Evolutionary conservation across 2,113 vertebrate species (phyloP).

Genomic region (Microcebus murinus): DNA sequence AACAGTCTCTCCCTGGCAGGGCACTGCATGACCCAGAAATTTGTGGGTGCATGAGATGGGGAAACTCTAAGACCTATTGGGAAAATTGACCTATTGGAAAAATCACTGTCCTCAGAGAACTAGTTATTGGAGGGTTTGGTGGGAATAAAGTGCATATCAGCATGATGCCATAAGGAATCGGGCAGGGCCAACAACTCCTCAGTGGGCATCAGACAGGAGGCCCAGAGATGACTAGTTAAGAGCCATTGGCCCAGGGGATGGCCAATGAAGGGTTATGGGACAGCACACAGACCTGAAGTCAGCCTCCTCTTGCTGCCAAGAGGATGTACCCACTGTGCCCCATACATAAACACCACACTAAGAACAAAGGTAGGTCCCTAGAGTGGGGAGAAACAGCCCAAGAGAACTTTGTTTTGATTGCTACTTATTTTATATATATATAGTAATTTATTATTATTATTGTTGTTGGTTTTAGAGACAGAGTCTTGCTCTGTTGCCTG

Average conservation of each 20-base stretch:
- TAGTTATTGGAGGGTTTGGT: background rate
- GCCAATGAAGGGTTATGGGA: background rate
- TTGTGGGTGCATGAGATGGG: background rate
- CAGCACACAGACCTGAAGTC: background rate
- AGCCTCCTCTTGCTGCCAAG: background rate
- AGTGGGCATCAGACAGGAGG: too few species aligned
- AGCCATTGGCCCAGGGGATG: too few species aligned
- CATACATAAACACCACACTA: background rate
- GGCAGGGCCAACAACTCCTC: background rate
- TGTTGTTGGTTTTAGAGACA: too few species aligned
- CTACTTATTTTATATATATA: background rate
- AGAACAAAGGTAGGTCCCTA: background rate
- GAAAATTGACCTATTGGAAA: background rate
- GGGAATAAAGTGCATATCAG: background rate
- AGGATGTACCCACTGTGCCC: background rate
- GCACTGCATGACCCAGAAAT: background rate
- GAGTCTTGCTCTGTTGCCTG: too few species aligned
- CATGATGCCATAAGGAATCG: background rate
- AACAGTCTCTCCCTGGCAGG: background rate
- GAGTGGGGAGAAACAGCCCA: background rate
- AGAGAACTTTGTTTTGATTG: background rate
- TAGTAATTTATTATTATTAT: background rate
- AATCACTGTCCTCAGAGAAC: background rate
- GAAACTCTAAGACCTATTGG: background rate
- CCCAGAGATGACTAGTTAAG: background rate